Evolutionary conservation across 2,888 invertebrate species (phyloP).

Genomic region (Tenthredo amoena): DNA sequence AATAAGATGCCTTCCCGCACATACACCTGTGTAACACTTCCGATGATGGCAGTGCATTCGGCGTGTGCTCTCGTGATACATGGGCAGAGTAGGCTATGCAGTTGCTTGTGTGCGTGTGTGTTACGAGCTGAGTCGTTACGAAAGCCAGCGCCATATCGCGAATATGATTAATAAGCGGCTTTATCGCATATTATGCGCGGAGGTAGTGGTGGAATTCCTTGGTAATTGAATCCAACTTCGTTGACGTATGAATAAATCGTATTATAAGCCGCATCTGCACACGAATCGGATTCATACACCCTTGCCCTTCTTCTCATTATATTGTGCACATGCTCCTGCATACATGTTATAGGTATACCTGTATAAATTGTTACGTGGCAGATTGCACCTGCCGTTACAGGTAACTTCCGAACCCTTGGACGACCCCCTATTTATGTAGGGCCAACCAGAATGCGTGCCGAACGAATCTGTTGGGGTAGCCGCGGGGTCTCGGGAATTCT

Average conservation of each 20-base stretch:
- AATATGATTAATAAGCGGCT: constrained; percentile 32
- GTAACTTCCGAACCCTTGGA: too few relatives aligned
- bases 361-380: neutral
- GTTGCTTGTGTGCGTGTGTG: too few relatives aligned
- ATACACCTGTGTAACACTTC: neutral
- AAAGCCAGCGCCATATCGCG: constrained; percentile 2
- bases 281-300: neutral
- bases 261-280: constrained; percentile 42
- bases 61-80: neutral
- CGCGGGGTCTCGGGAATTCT: too few relatives aligned
- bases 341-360: neutral
- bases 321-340: neutral
- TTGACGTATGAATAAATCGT: neutral
- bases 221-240: constrained; percentile 43
- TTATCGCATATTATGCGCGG: neutral
- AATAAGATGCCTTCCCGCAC: neutral
- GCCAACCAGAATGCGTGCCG: too few relatives aligned
- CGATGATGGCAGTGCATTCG: neutral
- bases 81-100: neutral
- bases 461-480: too few relatives aligned
- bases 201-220: constrained; percentile 21
- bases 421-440: too few relatives aligned
- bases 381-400: too few relatives aligned
- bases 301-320: neutral
- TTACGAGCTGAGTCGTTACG: neutral